Evolutionary conservation across 2,888 invertebrate species (phyloP), one percentile per base, ranked within the genome.

Genomic region (Nephrocerus scutellatus): DNA sequence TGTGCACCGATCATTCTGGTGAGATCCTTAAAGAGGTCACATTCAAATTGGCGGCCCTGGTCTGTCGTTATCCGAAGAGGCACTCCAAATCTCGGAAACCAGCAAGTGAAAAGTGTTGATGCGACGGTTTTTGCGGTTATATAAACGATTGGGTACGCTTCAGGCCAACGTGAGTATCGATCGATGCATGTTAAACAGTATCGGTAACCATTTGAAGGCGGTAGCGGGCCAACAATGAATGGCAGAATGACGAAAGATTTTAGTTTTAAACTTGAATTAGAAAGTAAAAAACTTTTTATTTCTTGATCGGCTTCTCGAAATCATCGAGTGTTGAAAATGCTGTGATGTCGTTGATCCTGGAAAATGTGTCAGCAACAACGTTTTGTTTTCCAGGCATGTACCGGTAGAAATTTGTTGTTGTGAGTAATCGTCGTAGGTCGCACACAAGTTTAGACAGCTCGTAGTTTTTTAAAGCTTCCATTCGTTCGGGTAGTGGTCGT

Each of bases 391-490:
- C n/a, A n/a, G n/a, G n/a, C n/a, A n/a, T n/a, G n/a, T n/a, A n/a
- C n/a, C 41, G 19, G 9, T 34, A 43, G 14, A 44, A 47, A 15
- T 51, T 54, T 9, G 48, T 10, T 40, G 49, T 48, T 1, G 49
- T 51, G n/a, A 53, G 23, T 18, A 52, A 53, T 15, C 47, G 26
- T 33, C 45, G 33, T 12, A 52, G 25, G 15, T 51, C 48, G 2
- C 30, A 26, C 0, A 52, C 36, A 10, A 39, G 46, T 13, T 40
- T 12, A 2, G 50, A 49, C 9, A 32, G 23, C 12, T 36, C 25
- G 30, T 26, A 53, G 3, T 49, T 32, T 15, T 13, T 10, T 2
- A 52, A 44, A 0, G 41, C 46, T n/a, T 41, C 16, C 0, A 52
- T 41, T 26, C 43, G 39, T 4, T 50, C 46, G 5, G 12, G 7